Evolutionary conservation across 2,888 invertebrate genomes (phyloP).

Genomic region (Syrphus vitripennis): DNA sequence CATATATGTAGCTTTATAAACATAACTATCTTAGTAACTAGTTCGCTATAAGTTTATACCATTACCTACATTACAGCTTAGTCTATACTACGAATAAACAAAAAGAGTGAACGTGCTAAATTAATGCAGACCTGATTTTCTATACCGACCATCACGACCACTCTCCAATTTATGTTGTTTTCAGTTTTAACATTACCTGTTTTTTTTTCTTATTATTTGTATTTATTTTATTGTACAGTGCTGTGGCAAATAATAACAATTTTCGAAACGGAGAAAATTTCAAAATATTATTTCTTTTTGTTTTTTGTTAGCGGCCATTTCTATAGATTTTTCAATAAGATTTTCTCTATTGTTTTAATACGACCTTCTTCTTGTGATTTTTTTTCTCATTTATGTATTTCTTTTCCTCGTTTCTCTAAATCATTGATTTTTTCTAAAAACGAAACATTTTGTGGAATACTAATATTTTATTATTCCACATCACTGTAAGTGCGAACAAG

Average conservation of each 20-base stretch:
- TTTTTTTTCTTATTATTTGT: background rate
- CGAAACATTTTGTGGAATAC: too few relatives aligned
- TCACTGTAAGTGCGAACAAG: background rate
- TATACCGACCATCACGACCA: slow-evolving; percentile 32
- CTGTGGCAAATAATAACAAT: background rate
- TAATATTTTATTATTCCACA: background rate
- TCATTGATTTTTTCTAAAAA: too few relatives aligned
- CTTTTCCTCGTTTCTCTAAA: too few relatives aligned
- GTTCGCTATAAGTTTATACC: background rate
- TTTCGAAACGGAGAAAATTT: too few relatives aligned
- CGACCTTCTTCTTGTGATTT: too few relatives aligned
- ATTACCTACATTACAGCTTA: background rate
- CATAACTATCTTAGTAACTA: too few relatives aligned
- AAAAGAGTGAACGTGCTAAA: slow-evolving; percentile 46
- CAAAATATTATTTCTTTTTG: too few relatives aligned
- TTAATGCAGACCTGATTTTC: slow-evolving; percentile 51
- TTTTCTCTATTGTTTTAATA: too few relatives aligned
- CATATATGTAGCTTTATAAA: too few relatives aligned
- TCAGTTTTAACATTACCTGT: background rate
- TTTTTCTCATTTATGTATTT: too few relatives aligned
- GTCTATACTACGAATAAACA: slow-evolving; percentile 12
- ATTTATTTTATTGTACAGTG: background rate
- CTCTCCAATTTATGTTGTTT: slow-evolving; percentile 38
- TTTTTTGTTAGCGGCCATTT: too few relatives aligned
- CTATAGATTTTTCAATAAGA: too few relatives aligned